Conservation (phyloP, 2,888 invertebrate species). For the Acrocera orbiculus region DNA sequence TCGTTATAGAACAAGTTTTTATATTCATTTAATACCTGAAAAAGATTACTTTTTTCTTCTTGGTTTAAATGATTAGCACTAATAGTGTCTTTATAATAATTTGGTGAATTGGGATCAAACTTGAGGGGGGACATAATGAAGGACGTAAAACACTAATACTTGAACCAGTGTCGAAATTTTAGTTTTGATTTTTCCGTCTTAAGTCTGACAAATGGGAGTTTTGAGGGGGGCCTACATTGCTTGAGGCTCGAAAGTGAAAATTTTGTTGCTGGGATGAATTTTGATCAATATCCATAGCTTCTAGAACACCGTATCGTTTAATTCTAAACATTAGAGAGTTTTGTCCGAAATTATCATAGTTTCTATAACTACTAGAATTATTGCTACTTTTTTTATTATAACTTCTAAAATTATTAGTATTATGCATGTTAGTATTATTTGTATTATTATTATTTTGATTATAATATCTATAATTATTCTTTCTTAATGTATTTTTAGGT, state of each 20-base stretch:
- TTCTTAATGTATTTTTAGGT: no score
- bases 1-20: conserved; percentile 4
- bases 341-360: neutral
- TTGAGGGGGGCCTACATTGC: neutral
- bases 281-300: conserved; percentile 2
- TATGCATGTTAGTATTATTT: neutral
- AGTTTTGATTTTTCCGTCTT: neutral
- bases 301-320: conserved; percentile 1
- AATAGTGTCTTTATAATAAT: neutral
- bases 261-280: no score
- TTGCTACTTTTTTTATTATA: conserved; percentile 1
- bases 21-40: neutral
- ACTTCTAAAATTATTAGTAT: neutral
- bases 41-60: conserved; percentile 2
- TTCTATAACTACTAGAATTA: neutral
- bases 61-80: conserved; percentile 1
- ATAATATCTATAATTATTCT: no score
- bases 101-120: neutral
- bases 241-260: neutral
- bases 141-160: conserved; percentile 1
- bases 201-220: conserved; percentile 1
- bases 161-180: neutral
- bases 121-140: neutral
- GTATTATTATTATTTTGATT: no score
- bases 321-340: neutral